Evolutionary conservation across 2,888 invertebrate species (phyloP), one percentile per base, ranked within the genome.

Genomic region (Dorcus hopei): DNA sequence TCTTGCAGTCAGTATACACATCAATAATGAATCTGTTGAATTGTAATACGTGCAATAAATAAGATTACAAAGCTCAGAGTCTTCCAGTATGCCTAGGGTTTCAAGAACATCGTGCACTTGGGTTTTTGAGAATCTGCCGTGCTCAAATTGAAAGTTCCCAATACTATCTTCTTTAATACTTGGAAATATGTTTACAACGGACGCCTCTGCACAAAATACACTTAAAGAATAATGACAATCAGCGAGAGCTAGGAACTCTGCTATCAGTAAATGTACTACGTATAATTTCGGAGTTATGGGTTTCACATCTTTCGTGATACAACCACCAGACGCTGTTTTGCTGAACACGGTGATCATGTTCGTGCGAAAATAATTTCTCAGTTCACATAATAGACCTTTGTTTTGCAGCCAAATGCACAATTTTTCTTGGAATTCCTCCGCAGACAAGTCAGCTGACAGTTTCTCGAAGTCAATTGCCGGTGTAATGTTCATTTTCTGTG

Each of bases 161-260:
- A 26, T 49, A 6, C 57, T 43, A 26, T 33, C 26, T 33, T 33
- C 26, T 6, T 1, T 33, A 61, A 80, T 80, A 9, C 78, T 78
- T 66, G 83, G 82, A 59, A 83, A 76, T 77, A 81, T 81, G 65
- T 81, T 82, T 16, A 80, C 76, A 40, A 82, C 68, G 0, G 83
- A 83, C 54, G 85, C 84, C 75, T 87, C 87, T 3, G 85, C 83
- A 49, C 82, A 77, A 70, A 86, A 86, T 49, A 86, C 82, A 1
- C 85, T 85, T 2, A 86, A 72, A 3, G 82, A 80, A 69, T 85
- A 86, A 63, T 78, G 81, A 67, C 83, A 84, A 38, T 83, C 80
- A 80, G 85, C 76, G 52, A 79, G 76, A 40, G 85, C 66, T 53
- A 87, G 77, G 75, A 84, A 86, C 73, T 87, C 87, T 7, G 83